Percentiles rank a stretch among this genome's conserved stretches.
These are phyloP conservation scores for Mongoloraphidia duomilia DNA, from an alignment of 2,888 invertebrate species.

Conservation along the genomic window DNA sequence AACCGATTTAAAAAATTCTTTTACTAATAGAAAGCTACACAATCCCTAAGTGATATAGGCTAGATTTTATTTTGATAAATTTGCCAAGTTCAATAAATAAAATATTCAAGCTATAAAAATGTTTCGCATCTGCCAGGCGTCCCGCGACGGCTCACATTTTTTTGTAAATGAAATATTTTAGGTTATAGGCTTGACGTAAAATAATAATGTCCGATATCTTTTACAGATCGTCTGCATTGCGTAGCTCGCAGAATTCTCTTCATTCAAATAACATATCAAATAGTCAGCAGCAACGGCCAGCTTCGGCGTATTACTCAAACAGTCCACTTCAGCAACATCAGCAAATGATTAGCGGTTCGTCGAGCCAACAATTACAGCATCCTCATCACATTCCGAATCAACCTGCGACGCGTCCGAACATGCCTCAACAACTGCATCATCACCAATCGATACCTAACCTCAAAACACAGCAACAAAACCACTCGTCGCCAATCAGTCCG, in stretches of 20 bases:
- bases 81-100: too few species aligned
- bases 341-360: neutral
- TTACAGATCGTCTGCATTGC: slow-evolving; percentile 35
- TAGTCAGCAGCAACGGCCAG: slow-evolving; percentile 32
- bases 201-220: slow-evolving; percentile 1
- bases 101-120: too few species aligned
- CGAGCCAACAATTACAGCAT: too few species aligned
- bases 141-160: too few species aligned
- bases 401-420: slow-evolving; percentile 13
- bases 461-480: slow-evolving; percentile 19
- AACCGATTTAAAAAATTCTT: too few species aligned
- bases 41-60: too few species aligned
- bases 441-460: slow-evolving; percentile 33
- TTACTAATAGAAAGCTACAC: too few species aligned
- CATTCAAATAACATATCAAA: slow-evolving; percentile 34
- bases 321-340: slow-evolving; percentile 17
- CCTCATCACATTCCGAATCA: too few species aligned
- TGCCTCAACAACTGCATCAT: slow-evolving; percentile 19
- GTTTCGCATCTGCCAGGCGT: too few species aligned
- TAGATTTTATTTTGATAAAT: too few species aligned
- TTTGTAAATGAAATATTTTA: slow-evolving; percentile 3
- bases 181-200: neutral
- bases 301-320: slow-evolving; percentile 38
- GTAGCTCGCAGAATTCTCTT: slow-evolving; percentile 46
- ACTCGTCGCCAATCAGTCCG: neutral